These are phyloP conservation scores for Brachyalestes nurse DNA, from an alignment of 2,797 vertebrate genomes.

Conservation along the genomic window DNA sequence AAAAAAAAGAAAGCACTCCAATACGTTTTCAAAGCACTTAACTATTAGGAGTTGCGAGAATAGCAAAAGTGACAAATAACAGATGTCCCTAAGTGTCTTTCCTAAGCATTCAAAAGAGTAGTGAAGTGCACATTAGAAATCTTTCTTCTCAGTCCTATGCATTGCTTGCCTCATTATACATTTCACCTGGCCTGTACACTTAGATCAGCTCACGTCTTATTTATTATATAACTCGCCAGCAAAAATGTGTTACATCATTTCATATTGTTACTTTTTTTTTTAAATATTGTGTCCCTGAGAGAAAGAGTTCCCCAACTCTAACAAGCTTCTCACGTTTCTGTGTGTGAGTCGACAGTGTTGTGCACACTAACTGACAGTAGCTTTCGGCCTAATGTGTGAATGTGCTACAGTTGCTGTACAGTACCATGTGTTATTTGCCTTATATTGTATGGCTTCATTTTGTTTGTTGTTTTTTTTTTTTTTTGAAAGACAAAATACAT, in stretches of 20 bases:
- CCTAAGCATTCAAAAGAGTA: conserved; percentile 27
- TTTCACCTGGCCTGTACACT: conserved; percentile 40
- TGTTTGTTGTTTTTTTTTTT: conserved; percentile 76
- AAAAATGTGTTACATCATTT: conserved; percentile 52
- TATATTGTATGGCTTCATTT: conserved; percentile 93
- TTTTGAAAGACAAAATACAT: conserved; percentile 84
- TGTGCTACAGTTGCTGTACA: conserved; percentile 84
- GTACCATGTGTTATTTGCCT: conserved; percentile 82
- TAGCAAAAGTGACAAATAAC: conserved; percentile 10
- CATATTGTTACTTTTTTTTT: conserved; percentile 29
- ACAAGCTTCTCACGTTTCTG: conserved; percentile 67
- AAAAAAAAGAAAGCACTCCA: conserved; percentile 44
- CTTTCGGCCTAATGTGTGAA: conserved; percentile 74
- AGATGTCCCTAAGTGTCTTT: conserved; percentile 20
- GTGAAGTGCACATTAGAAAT: conserved; percentile 28
- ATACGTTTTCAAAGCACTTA: conserved; percentile 62
- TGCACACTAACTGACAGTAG: conserved; percentile 75
- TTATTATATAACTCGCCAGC: conserved; percentile 48
- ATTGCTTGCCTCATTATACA: conserved; percentile 46
- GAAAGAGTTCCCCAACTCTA: conserved; percentile 55
- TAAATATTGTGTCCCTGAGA: conserved; percentile 15
- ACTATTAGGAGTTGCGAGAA: conserved; percentile 45
- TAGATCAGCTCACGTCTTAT: conserved; percentile 45
- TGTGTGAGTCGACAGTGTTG: conserved; percentile 82
- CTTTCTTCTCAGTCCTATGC: conserved; percentile 27